Evolutionary conservation across 2,797 vertebrate genomes (phyloP).

Genomic region (Helarctos malayanus): DNA sequence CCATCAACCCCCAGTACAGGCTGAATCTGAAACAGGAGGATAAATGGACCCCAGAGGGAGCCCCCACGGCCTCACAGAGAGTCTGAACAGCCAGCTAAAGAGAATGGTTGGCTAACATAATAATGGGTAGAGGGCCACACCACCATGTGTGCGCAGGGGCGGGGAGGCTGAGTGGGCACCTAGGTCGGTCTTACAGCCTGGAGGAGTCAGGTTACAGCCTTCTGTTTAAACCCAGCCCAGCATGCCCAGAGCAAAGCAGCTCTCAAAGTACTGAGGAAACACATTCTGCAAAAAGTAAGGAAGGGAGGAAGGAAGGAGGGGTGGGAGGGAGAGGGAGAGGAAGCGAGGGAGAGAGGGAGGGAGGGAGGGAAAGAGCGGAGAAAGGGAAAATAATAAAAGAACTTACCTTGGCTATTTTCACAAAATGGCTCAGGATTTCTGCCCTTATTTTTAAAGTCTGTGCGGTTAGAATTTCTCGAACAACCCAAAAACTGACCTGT

Average conservation of each 20-base stretch:
- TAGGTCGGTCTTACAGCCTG: neutral
- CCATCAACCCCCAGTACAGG: neutral
- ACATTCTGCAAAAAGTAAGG: neutral
- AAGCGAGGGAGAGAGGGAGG: no score
- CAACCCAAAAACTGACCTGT: conserved; percentile 99
- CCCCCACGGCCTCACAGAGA: neutral
- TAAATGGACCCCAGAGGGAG: neutral
- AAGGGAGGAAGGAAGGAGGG: neutral
- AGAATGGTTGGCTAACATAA: neutral
- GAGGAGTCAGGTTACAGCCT: neutral
- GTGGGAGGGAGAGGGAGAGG: neutral
- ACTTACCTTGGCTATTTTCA: conserved; percentile 99
- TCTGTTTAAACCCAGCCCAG: neutral
- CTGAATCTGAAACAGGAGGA: neutral
- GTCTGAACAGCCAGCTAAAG: neutral
- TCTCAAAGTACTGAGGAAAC: conserved; percentile 24
- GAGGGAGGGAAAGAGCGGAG: neutral
- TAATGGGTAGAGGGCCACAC: no score
- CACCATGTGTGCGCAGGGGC: no score
- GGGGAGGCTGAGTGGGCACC: neutral
- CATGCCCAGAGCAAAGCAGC: neutral
- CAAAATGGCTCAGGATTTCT: conserved; percentile 97
- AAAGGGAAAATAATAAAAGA: neutral
- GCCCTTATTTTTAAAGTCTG: conserved; percentile 98
- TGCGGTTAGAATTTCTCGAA: conserved; percentile 97